phyloP scores from a whole-genome alignment of 1,140 invertebrate species.

The Sinella curviseta region DNA sequence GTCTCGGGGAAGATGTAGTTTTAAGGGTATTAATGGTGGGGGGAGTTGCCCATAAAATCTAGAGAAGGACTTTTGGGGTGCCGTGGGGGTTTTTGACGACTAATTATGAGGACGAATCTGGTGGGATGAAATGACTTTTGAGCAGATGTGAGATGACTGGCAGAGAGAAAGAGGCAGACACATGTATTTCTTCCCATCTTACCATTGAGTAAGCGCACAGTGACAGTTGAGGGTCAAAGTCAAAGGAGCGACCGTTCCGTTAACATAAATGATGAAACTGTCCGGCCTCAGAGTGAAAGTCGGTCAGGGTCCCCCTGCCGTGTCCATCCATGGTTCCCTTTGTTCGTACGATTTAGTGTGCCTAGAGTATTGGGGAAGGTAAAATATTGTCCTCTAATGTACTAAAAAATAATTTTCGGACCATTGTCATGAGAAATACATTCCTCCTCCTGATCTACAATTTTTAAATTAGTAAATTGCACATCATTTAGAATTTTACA shows the following conservation, averaged over 20 bases:
- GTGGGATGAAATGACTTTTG: slow-evolving; percentile 1
- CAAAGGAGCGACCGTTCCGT: slow-evolving; percentile 10
- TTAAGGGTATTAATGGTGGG: background rate
- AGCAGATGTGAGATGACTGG: slow-evolving; percentile 17
- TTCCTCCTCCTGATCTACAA: slow-evolving; percentile 17
- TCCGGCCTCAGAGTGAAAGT: background rate
- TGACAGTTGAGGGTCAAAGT: slow-evolving; percentile 14
- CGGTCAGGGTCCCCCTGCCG: background rate
- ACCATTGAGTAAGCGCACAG: slow-evolving; percentile 3
- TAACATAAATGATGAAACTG: background rate
- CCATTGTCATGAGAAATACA: background rate
- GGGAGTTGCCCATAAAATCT: background rate
- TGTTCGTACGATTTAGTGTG: slow-evolving; percentile 23
- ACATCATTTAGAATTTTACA: background rate
- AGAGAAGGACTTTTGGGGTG: background rate
- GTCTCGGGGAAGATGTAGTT: background rate
- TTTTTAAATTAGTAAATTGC: background rate
- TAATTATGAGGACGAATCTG: slow-evolving; percentile 2
- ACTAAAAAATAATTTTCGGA: slow-evolving; percentile 28
- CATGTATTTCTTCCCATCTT: slow-evolving; percentile 1
- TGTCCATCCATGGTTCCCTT: slow-evolving; percentile 11
- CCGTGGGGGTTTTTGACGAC: background rate
- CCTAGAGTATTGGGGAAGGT: slow-evolving; percentile 40
- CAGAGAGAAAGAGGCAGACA: background rate
- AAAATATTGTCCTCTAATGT: slow-evolving; percentile 46